Evolutionary conservation across 1,140 invertebrate genomes (phyloP), one percentile per base, ranked within the genome.

Genomic region (Drosophila tsacasi): DNA sequence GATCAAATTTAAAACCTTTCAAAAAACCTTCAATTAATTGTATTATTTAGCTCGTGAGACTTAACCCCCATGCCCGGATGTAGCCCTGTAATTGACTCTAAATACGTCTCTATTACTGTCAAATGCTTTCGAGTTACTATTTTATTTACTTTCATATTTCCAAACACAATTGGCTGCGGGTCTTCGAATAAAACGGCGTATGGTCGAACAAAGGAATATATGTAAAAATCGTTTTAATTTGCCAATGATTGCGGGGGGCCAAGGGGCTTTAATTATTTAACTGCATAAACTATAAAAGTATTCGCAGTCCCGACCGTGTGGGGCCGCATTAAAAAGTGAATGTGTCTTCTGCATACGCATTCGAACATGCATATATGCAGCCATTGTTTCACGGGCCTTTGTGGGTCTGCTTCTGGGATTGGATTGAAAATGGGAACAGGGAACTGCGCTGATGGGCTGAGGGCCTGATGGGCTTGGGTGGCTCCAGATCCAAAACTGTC

Each of bases 361-460:
- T 59, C 2, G 39, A 12, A 40, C 35, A 58, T 39, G 15, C 32
- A 39, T 57, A 62, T 65, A 61, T 76, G 55, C 72, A 79, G 69
- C 66, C 68, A 76, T 85, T 85, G 83, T 85, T 79, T 78, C 75
- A 78, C 64, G 84, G 49, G 80, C 69, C 40, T 62, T 76, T 68
- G 60, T 65, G 49, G 62, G 64, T 32, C 42, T 42, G 27, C 40
- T 19, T 23, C 50, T 52, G 64, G 25, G 39, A 60, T 74, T 57
- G 54, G 27, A 73, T 25, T 47, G 67, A 42, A 32, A 32, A 9
- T 69, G 49, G 49, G 13, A 25, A 39, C 54, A 39, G 54, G 54
- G 32, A 23, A 17, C 21, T 27, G 64, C 6, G 5, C 17, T 62
- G 46, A 32, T 52, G 64, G 68, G 21, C 9, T 12, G 39, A 15